These are phyloP conservation scores for Megaptera novaeangliae DNA, from an alignment of 2,113 vertebrate genomes.

Conservation along the genomic window DNA sequence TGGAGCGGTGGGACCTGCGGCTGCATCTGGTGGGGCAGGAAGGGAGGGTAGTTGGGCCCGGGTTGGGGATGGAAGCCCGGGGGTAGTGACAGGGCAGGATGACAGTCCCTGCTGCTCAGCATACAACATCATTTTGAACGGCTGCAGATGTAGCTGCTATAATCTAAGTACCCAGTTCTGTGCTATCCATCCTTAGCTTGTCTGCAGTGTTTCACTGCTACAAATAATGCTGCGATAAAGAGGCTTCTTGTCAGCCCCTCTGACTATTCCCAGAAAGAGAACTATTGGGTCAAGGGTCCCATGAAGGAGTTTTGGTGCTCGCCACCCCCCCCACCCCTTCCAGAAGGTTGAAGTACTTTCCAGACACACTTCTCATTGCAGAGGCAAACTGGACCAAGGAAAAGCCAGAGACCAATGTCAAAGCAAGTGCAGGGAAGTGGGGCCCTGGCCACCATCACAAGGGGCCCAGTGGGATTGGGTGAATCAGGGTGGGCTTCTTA, in stretches of 20 bases:
- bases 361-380: background rate
- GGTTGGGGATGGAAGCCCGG: too few species aligned
- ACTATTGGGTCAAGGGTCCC: background rate
- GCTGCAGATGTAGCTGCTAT: background rate
- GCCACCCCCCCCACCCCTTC: background rate
- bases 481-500: background rate
- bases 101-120: too few species aligned
- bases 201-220: background rate
- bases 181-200: background rate
- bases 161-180: background rate
- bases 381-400: background rate
- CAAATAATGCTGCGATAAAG: background rate
- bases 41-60: too few species aligned
- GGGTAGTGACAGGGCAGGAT: too few species aligned
- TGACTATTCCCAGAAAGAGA: background rate
- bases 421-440: background rate
- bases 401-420: background rate
- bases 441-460: background rate
- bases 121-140: background rate
- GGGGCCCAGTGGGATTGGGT: background rate
- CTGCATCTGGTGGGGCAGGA: too few species aligned
- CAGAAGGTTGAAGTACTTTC: background rate
- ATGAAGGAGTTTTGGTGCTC: background rate
- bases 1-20: too few species aligned
- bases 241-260: background rate